Conservation (phyloP, 2,888 invertebrate species). For the Lasius fuliginosus region DNA sequence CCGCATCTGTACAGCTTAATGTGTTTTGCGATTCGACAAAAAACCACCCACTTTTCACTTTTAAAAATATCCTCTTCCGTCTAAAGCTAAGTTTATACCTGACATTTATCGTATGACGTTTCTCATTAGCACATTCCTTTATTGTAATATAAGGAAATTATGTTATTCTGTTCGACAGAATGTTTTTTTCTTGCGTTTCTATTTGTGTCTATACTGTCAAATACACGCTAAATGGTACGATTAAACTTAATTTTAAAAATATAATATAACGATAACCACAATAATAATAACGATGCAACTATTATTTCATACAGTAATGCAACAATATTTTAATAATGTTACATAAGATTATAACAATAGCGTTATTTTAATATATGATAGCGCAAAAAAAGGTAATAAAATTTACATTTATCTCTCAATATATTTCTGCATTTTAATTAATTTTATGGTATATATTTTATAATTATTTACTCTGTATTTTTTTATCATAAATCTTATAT, state of each 20-base stretch:
- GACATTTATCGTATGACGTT: conserved; percentile 48
- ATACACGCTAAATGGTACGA: not conserved
- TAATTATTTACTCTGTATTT: not conserved
- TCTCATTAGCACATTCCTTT: conserved; percentile 31
- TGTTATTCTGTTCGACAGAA: not conserved
- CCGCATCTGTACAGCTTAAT: conserved; percentile 12
- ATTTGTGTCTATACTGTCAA: not conserved
- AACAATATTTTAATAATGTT: conserved; percentile 3
- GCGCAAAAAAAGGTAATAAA: not conserved
- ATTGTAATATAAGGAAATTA: conserved; percentile 2
- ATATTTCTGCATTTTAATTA: not conserved
- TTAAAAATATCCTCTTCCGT: conserved; percentile 34
- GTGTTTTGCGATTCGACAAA: conserved; percentile 26
- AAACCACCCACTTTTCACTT: conserved; percentile 30
- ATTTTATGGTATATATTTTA: not conserved
- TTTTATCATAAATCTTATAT: not conserved
- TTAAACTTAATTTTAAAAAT: conserved; percentile 3
- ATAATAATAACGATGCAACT: not conserved
- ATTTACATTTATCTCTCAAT: not conserved
- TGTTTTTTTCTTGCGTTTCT: conserved; percentile 1
- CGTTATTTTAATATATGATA: not conserved
- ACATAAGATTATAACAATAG: not conserved
- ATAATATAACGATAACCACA: not conserved
- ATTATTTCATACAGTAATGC: not conserved
- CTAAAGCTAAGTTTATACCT: conserved; percentile 26